Conservation (phyloP, 2,888 invertebrate species). For the Drosophila tripunctata region DNA sequence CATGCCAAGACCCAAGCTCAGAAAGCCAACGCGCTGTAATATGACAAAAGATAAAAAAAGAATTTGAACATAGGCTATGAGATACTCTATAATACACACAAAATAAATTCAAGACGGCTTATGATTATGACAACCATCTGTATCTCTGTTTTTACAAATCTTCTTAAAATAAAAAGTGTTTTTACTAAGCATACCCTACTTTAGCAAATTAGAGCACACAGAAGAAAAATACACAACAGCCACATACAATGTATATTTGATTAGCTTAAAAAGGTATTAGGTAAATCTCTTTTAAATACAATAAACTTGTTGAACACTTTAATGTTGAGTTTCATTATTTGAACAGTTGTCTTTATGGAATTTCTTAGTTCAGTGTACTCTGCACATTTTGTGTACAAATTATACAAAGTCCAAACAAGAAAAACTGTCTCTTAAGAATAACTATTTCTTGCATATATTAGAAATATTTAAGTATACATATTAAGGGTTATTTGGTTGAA, state of each 20-base stretch:
- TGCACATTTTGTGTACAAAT: too few species aligned
- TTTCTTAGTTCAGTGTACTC: neutral
- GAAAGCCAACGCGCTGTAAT: slow-evolving; percentile 88
- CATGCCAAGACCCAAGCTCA: slow-evolving; percentile 89
- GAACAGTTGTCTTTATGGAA: neutral
- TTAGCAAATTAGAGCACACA: too few species aligned
- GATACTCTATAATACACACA: slow-evolving; percentile 5
- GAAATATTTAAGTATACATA: too few species aligned
- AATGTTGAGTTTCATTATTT: slow-evolving; percentile 4
- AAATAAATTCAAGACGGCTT: too few species aligned
- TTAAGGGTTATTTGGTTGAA: too few species aligned
- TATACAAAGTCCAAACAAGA: too few species aligned
- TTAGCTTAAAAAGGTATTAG: neutral
- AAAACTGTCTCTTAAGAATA: too few species aligned
- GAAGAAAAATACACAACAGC: neutral
- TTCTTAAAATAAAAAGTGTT: too few species aligned
- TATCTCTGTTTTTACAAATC: too few species aligned
- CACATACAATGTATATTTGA: neutral
- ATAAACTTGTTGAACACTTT: neutral
- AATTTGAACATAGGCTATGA: neutral
- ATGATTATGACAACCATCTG: too few species aligned
- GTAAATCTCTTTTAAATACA: neutral
- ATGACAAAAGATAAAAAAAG: neutral
- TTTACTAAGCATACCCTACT: too few species aligned
- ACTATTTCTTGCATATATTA: too few species aligned